Percentiles rank a stretch among this genome's conserved stretches.
phyloP scores from a whole-genome alignment of 1,140 invertebrate species.

The Drosophila setifemur region DNA sequence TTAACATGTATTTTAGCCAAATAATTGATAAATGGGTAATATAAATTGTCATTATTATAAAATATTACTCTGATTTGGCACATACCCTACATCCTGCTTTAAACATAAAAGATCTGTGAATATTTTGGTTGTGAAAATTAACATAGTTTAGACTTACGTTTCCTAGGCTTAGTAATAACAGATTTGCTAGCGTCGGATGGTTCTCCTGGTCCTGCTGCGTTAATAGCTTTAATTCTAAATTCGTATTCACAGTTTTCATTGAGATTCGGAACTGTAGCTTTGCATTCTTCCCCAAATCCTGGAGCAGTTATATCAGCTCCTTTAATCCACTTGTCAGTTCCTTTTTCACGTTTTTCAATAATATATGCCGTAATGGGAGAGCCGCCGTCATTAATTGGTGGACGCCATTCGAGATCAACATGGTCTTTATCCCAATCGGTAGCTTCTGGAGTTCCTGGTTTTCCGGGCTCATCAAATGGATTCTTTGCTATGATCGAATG shows the following conservation, averaged over 20 bases:
- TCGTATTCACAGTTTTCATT: conserved; percentile 98
- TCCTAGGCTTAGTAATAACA: conserved; percentile 95
- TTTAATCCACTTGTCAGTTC: conserved; percentile 92
- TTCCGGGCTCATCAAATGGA: conserved; percentile 97
- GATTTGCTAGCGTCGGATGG: conserved; percentile 95
- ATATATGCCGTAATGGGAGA: conserved; percentile 96
- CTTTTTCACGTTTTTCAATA: conserved; percentile 96
- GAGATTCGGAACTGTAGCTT: conserved; percentile 93
- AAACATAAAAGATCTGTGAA: too few species aligned
- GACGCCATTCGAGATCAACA: conserved; percentile 95
- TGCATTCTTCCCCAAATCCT: conserved; percentile 86
- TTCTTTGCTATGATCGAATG: conserved; percentile 97
- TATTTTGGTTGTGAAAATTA: too few species aligned
- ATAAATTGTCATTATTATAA: too few species aligned
- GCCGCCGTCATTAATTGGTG: conserved; percentile 94
- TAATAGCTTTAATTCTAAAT: conserved; percentile 97
- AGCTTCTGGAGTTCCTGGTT: conserved; percentile 93
- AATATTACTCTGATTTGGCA: too few species aligned
- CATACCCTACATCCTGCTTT: too few species aligned
- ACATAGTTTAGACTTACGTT: conserved; percentile 86
- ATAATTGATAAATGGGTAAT: too few species aligned
- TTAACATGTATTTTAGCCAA: too few species aligned
- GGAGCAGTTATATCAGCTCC: conserved; percentile 87
- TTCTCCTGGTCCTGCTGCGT: conserved; percentile 96
- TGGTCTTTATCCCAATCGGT: conserved; percentile 97